Conservation (phyloP, 2,888 invertebrate genomes). For the Notocelia uddmanniana region DNA sequence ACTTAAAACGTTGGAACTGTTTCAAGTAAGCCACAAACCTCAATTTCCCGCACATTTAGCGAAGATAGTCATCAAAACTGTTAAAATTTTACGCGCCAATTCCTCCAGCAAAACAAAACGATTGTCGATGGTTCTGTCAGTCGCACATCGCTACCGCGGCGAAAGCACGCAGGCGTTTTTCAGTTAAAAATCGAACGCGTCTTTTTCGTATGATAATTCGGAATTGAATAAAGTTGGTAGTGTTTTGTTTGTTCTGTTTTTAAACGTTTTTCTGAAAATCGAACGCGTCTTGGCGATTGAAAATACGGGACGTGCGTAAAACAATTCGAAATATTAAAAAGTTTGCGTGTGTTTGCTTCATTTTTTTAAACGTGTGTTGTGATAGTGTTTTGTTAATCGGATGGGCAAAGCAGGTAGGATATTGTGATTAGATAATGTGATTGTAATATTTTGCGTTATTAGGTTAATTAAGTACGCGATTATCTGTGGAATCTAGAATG, state of each 20-base stretch:
- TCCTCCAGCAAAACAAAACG: constrained; percentile 32
- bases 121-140: constrained; percentile 35
- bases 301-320: too few relatives aligned
- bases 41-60: background rate
- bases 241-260: background rate
- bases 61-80: constrained; percentile 16
- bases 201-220: background rate
- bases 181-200: background rate
- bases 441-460: constrained; percentile 6
- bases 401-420: constrained; percentile 13
- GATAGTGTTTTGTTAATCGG: constrained; percentile 6
- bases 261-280: background rate
- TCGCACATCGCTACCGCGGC: constrained; percentile 25
- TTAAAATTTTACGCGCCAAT: constrained; percentile 35
- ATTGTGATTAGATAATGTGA: constrained; percentile 19
- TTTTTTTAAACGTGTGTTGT: background rate
- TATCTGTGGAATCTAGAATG: constrained; percentile 15
- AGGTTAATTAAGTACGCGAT: constrained; percentile 5
- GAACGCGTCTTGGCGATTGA: too few relatives aligned
- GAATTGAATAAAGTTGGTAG: background rate
- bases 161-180: constrained; percentile 32
- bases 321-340: too few relatives aligned
- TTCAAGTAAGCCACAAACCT: background rate
- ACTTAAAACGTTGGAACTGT: background rate
- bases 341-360: too few relatives aligned